Conservation (phyloP, 2,797 vertebrate genomes). For the Notoglanidium macrostoma region DNA sequence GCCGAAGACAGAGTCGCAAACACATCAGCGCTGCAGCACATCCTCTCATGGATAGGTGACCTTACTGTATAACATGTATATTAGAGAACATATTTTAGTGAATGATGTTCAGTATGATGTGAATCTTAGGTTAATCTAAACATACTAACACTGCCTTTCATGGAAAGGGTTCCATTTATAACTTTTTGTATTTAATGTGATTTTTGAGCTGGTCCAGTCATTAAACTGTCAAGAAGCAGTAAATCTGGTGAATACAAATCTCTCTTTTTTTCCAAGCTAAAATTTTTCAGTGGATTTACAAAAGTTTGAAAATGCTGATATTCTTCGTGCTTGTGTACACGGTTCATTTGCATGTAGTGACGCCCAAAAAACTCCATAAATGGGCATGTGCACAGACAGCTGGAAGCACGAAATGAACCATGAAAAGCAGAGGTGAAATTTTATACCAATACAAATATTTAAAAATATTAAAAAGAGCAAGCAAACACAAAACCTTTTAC, state of each 20-base stretch:
- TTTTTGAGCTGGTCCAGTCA: neutral
- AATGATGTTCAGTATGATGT: neutral
- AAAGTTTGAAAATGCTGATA: neutral
- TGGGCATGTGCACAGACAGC: neutral
- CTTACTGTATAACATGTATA: neutral
- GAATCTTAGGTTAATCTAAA: neutral
- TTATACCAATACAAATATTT: neutral
- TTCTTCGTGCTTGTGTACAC: neutral
- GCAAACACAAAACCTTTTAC: neutral
- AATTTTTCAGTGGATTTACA: too few species aligned
- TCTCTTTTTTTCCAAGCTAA: neutral
- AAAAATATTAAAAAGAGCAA: neutral
- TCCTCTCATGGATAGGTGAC: slow-evolving; percentile 3
- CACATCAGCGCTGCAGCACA: neutral
- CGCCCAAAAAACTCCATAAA: neutral
- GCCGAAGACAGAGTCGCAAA: slow-evolving; percentile 50
- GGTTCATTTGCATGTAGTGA: neutral
- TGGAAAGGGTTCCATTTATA: neutral
- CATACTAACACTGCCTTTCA: neutral
- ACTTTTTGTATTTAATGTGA: too few species aligned
- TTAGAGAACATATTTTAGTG: neutral
- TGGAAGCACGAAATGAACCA: neutral
- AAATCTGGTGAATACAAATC: neutral
- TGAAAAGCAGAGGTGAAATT: neutral
- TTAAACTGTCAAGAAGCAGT: neutral